These are phyloP conservation scores for Prorops nasuta DNA, from an alignment of 1,140 invertebrate genomes.

Conservation along the genomic window DNA sequence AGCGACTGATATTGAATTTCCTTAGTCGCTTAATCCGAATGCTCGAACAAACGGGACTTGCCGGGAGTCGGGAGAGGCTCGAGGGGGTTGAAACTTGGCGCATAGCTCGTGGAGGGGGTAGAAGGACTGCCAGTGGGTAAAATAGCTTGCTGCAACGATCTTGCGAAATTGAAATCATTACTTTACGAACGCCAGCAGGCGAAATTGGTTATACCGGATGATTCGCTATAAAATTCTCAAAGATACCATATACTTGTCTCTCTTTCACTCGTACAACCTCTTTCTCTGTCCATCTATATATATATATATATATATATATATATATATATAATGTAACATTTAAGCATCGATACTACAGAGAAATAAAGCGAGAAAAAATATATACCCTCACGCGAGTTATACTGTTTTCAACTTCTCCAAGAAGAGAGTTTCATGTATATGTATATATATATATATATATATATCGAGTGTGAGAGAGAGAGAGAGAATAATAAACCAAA, in stretches of 20 bases:
- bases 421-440: no score
- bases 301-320: no score
- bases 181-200: slow-evolving; percentile 43
- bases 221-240: slow-evolving; percentile 39
- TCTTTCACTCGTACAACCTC: no score
- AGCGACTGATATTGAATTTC: slow-evolving; percentile 59
- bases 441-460: no score
- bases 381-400: no score
- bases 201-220: slow-evolving; percentile 28
- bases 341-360: no score
- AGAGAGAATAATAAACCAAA: neutral
- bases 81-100: slow-evolving; percentile 7
- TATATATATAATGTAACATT: no score
- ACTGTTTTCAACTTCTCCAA: no score
- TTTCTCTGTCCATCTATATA: no score
- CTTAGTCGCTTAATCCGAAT: slow-evolving; percentile 56
- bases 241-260: slow-evolving; percentile 27
- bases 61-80: neutral
- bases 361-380: no score
- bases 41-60: slow-evolving; percentile 23
- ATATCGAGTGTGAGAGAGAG: neutral
- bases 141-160: slow-evolving; percentile 39
- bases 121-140: no score
- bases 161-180: slow-evolving; percentile 56
- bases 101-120: slow-evolving; percentile 21